Conservation (phyloP, 2,888 invertebrate genomes). For the Ceriagrion tenellum region DNA sequence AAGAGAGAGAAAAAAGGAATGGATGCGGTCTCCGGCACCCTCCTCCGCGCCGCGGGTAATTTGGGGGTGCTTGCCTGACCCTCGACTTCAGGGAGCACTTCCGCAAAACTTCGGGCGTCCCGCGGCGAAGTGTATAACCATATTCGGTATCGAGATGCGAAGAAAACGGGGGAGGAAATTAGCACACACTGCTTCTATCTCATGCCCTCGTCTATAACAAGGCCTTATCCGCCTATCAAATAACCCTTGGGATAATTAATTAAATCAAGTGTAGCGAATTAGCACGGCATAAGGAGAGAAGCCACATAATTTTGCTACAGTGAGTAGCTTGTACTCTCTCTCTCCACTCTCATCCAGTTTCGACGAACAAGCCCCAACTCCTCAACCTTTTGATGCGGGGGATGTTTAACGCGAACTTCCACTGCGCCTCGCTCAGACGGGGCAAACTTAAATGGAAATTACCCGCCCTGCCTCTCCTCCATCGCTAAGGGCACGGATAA, state of each 20-base stretch:
- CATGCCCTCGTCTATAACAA: neutral
- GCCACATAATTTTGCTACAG: neutral
- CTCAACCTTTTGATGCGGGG: neutral
- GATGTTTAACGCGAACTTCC: neutral
- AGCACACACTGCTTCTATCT: neutral
- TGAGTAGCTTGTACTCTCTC: neutral
- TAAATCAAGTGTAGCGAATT: neutral
- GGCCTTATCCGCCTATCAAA: neutral
- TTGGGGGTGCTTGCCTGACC: too few species aligned
- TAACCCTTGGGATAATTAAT: slow-evolving; percentile 13
- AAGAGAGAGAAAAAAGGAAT: too few species aligned
- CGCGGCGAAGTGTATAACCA: neutral
- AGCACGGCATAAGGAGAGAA: neutral
- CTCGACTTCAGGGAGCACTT: neutral
- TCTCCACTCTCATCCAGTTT: neutral
- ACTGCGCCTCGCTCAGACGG: neutral
- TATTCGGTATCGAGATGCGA: neutral
- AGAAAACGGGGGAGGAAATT: neutral
- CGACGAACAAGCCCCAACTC: neutral
- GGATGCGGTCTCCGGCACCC: too few species aligned
- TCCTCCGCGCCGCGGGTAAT: too few species aligned
- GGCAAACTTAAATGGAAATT: slow-evolving; percentile 19
- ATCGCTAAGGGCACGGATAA: neutral
- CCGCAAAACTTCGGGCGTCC: neutral
- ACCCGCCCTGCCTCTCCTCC: neutral